Percentiles rank a stretch among this genome's conserved stretches.
phyloP scores from a whole-genome alignment of 2,797 vertebrate species.

The Momotus momota region DNA sequence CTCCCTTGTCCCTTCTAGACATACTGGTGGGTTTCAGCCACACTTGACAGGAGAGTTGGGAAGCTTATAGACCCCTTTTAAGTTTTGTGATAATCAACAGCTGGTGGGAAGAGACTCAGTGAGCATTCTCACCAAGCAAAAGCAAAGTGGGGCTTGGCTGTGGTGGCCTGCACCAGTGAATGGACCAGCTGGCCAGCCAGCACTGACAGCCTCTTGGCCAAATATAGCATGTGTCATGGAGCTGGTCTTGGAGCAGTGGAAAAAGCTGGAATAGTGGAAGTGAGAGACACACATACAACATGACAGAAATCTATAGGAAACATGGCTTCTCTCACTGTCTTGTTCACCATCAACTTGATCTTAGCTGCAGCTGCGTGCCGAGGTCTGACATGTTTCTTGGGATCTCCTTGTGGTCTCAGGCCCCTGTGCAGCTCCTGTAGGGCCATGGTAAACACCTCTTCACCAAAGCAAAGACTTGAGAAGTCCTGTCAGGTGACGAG shows the following conservation, averaged over 20 bases:
- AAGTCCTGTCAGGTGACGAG: neutral
- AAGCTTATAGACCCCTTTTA: neutral
- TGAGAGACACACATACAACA: accelerated
- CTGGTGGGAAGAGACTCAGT: neutral
- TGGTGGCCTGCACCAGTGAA: neutral
- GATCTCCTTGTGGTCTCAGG: neutral
- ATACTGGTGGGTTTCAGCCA: neutral
- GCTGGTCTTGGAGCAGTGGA: neutral
- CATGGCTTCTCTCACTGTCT: accelerated
- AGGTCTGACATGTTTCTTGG: neutral
- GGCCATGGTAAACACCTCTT: neutral
- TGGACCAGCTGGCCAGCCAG: neutral
- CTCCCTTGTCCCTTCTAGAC: neutral
- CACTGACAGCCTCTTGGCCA: neutral
- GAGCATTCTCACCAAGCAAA: neutral
- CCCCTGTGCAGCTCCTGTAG: neutral
- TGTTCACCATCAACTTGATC: neutral
- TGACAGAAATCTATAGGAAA: neutral
- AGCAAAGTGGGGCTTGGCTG: neutral
- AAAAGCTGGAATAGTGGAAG: neutral
- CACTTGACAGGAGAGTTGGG: neutral
- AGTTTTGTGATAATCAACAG: neutral
- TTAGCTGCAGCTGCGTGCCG: neutral
- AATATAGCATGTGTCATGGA: neutral
- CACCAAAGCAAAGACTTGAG: neutral